A percentile compares a stretch with the other conserved stretches of the same genome.
Evolutionary conservation across 92 coral and sea anemone species (phyloP).

Genomic region (Ricordea florida): DNA sequence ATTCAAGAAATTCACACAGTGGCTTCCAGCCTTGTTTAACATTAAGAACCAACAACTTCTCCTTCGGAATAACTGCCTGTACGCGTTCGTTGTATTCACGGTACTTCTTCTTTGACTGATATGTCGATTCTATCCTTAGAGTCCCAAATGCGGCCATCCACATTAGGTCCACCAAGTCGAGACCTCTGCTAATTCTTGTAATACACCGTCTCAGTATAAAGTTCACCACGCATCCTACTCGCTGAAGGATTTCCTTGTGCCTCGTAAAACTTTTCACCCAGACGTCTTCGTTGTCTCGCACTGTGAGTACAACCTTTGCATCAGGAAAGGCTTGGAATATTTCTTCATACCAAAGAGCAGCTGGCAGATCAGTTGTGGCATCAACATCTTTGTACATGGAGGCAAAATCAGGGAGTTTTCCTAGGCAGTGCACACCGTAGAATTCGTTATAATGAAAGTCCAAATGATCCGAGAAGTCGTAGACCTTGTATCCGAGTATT

Average conservation of each 20-base stretch:
- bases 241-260: background rate
- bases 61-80: conserved; percentile 21
- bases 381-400: conserved; percentile 37
- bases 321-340: background rate
- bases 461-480: conserved; percentile 41
- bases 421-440: background rate
- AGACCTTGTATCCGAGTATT: conserved; percentile 27
- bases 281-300: background rate
- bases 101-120: conserved; percentile 23
- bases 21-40: conserved; percentile 53
- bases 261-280: background rate
- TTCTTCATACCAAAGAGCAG: background rate
- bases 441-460: conserved; percentile 24
- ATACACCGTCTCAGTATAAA: too few relatives aligned
- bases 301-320: background rate
- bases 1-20: conserved; percentile 27
- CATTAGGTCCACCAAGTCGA: background rate
- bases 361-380: conserved; percentile 37
- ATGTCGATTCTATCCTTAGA: background rate
- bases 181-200: too few relatives aligned
- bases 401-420: conserved; percentile 21
- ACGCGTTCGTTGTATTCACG: conserved; percentile 36
- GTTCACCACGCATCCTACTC: background rate
- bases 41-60: conserved; percentile 14
- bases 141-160: background rate